phyloP scores from a whole-genome alignment of 2,113 vertebrate species.

The Stomatorhinus ivindoensis region DNA sequence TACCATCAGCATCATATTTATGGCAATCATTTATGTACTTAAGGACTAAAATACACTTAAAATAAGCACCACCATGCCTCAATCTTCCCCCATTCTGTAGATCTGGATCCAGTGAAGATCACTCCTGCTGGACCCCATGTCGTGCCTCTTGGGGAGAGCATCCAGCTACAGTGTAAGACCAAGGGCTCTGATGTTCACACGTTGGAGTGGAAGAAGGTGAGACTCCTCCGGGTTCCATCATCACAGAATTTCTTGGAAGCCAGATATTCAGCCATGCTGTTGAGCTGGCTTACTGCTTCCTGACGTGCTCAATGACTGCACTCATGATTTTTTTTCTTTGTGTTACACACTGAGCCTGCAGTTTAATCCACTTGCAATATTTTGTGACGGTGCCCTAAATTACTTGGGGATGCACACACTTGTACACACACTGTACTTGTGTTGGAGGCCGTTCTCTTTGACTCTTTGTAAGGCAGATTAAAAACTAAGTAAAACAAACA shows the following conservation, averaged over 20 bases:
- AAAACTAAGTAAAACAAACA: background rate
- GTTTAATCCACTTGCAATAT: background rate
- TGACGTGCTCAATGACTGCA: background rate
- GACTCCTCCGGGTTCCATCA: slow-evolving; percentile 6
- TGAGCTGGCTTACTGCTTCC: background rate
- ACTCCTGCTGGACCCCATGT: slow-evolving; percentile 31
- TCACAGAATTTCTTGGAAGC: background rate
- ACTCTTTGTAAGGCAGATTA: background rate
- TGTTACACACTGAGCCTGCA: background rate
- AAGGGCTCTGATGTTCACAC: slow-evolving; percentile 49
- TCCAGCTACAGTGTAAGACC: slow-evolving; percentile 58
- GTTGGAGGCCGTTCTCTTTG: background rate
- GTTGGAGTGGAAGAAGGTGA: slow-evolving; percentile 74
- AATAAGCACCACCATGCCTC: background rate
- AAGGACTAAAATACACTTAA: background rate
- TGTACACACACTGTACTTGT: background rate
- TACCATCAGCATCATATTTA: background rate
- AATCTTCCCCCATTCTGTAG: slow-evolving; percentile 40
- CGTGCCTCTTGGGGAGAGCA: slow-evolving; percentile 39
- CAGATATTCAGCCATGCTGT: background rate
- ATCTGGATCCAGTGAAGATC: slow-evolving; percentile 63
- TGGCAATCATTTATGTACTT: background rate
- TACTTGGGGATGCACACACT: background rate
- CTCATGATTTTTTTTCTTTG: background rate
- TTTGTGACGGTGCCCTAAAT: background rate